Evolutionary conservation across 1,140 invertebrate genomes (phyloP), one percentile per base, ranked within the genome.

Genomic region (Linepithema humile): DNA sequence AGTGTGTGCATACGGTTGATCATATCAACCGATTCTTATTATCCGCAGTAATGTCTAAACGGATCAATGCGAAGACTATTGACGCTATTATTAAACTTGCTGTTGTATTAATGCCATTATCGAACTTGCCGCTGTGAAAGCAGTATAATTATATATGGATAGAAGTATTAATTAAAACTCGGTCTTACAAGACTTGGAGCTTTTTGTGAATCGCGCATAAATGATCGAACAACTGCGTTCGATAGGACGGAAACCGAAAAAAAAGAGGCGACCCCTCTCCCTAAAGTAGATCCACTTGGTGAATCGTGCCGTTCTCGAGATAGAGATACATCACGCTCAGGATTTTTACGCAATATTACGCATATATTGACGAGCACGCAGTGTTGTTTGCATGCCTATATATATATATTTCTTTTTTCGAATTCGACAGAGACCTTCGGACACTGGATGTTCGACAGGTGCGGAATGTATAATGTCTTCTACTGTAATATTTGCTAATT

Each of bases 201-300:
- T 55, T 35, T 23, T 23, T 35, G 35, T 29, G 20, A 59, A 59
- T n/a, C 17, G 23, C n/a, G 53, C 45, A 29, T 67, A 17, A 55
- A 12, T 40, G 53, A 20, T 35, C 12, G 26, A 70, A 0, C 23
- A 77, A 17, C 20, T 65, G 67, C 48, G 40, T 70, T 74, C 53
- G 60, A 73, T 74, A 64, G 53, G 45, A 74, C 29, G 64, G 65
- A 85, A 62, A 75, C 55, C 48, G 73, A 48, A 84, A 20, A 10
- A 62, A 75, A 88, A 65, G 77, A 82, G 83, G 83, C 83, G 80
- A 83, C 83, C 86, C 89, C 90, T 90, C 82, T 90, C 90, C 85
- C 90, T 88, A 87, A 91, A 92, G 90, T 93, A 92, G 90, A 93
- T 93, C 91, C 84, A 92, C 85, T 84, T 84, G 69, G 86, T 84